phyloP scores from a whole-genome alignment of 2,797 vertebrate species.

The Takifugu rubripes region DNA sequence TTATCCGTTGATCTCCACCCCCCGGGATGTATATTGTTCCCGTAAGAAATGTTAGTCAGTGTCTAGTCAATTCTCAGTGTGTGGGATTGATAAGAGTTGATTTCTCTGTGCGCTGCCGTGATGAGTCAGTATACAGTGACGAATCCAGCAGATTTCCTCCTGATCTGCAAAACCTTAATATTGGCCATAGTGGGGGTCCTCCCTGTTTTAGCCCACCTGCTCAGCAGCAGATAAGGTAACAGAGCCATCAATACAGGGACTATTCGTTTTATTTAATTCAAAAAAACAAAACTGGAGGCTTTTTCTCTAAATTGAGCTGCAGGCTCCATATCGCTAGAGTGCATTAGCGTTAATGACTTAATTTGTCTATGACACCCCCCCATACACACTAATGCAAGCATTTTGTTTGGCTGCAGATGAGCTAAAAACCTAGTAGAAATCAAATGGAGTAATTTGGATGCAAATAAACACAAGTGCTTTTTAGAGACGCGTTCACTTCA shows the following conservation, averaged over 20 bases:
- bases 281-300: conserved; percentile 31
- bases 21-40: not conserved
- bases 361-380: conserved; percentile 70
- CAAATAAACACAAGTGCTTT: conserved; percentile 36
- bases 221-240: conserved; percentile 67
- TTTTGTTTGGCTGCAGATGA: conserved; percentile 60
- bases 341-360: conserved; percentile 72
- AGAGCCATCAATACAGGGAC: conserved; percentile 53
- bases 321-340: conserved; percentile 58
- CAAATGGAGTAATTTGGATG: conserved; percentile 44
- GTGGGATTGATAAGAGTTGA: conserved; percentile 16
- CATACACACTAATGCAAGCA: not conserved
- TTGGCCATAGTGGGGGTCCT: conserved; percentile 38
- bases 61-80: conserved; percentile 13
- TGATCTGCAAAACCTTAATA: conserved; percentile 35
- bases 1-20: not conserved
- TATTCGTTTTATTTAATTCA: conserved; percentile 70
- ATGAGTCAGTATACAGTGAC: conserved; percentile 19
- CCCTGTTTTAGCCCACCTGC: conserved; percentile 56
- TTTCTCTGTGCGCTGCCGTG: conserved; percentile 13
- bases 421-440: conserved; percentile 45
- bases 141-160: conserved; percentile 41
- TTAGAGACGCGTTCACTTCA: conserved; percentile 13
- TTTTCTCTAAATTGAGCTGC: conserved; percentile 62
- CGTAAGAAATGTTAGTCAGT: conserved; percentile 12